Evolutionary conservation across 2,797 vertebrate species (phyloP).

Genomic region (Nothura maculosa): DNA sequence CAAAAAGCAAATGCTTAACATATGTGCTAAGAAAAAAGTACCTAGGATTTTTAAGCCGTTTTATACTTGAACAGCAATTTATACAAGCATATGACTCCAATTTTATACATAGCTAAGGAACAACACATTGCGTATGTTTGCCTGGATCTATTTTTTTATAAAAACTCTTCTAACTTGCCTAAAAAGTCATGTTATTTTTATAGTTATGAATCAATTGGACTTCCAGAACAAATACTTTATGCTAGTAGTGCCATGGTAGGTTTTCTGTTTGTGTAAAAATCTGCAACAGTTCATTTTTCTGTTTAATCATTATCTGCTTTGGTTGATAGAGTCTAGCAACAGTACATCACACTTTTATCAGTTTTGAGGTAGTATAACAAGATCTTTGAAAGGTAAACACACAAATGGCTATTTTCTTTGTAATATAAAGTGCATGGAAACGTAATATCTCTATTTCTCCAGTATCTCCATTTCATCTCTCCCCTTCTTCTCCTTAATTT

Average conservation of each 20-base stretch:
- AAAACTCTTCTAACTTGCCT: not conserved
- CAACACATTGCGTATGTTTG: not conserved
- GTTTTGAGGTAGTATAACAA: not conserved
- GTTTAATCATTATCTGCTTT: slow-evolving; percentile 14
- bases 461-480: not conserved
- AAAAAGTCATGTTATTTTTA: not conserved
- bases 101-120: not conserved
- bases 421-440: not conserved
- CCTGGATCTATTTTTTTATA: not conserved
- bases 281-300: not conserved
- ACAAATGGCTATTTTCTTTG: not conserved
- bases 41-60: not conserved
- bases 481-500: not conserved
- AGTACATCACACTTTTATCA: not conserved
- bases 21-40: not conserved
- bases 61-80: not conserved
- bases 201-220: not conserved
- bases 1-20: not conserved
- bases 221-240: not conserved
- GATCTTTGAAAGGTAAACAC: slow-evolving; percentile 12
- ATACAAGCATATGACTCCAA: not conserved
- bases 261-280: not conserved
- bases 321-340: not conserved
- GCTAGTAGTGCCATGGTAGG: not conserved
- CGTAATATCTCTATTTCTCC: not conserved